Conservation (phyloP, 2,113 vertebrate species). For the Oryzias curvinotus region DNA sequence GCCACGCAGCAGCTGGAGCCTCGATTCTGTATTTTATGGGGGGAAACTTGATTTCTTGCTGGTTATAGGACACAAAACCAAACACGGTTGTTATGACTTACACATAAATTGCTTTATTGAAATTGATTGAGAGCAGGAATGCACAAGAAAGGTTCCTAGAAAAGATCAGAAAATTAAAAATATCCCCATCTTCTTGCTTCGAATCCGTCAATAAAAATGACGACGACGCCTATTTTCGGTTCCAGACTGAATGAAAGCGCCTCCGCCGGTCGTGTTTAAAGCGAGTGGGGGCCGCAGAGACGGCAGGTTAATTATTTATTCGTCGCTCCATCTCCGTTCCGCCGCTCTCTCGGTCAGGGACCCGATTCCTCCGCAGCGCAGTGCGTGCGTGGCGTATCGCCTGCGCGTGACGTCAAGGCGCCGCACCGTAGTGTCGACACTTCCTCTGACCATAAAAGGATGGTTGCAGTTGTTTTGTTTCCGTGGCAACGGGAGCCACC, state of each 20-base stretch:
- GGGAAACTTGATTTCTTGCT: too few species aligned
- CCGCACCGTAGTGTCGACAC: constrained; percentile 11
- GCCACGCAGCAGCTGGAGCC: not conserved
- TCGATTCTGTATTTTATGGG: too few species aligned
- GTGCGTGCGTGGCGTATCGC: constrained; percentile 31
- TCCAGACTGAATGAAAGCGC: constrained; percentile 32
- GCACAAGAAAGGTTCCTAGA: not conserved
- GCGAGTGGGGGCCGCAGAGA: constrained; percentile 43
- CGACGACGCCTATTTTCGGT: constrained; percentile 18
- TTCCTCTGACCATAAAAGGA: constrained; percentile 77
- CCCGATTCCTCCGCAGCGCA: constrained; percentile 22
- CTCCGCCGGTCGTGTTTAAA: constrained; percentile 20
- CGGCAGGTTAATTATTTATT: constrained; percentile 64
- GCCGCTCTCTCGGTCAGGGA: constrained; percentile 53
- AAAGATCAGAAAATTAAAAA: not conserved
- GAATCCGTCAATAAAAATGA: not conserved
- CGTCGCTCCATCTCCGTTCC: constrained; percentile 31
- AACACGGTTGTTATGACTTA: too few species aligned
- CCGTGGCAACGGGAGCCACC: constrained; percentile 64
- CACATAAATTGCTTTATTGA: too few species aligned
- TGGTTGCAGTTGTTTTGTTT: constrained; percentile 70
- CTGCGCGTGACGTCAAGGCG: constrained; percentile 64
- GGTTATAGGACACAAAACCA: too few species aligned
- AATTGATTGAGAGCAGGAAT: not conserved
- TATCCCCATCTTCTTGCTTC: too few species aligned